phyloP scores from a whole-genome alignment of 2,113 vertebrate genomes.

The Genyomyrus donnyi region DNA sequence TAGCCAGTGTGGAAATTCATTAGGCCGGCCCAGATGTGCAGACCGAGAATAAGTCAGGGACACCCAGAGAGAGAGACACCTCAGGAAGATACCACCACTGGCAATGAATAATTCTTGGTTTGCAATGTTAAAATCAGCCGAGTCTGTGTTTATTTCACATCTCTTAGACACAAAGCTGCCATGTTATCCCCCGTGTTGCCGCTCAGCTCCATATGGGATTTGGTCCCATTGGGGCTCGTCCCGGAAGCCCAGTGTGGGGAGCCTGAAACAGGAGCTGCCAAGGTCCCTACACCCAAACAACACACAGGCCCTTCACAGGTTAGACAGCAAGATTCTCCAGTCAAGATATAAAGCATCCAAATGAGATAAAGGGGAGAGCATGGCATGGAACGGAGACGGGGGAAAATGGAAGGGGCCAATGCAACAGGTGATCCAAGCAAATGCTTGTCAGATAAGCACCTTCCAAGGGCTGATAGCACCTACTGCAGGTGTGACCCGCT shows the following conservation, averaged over 20 bases:
- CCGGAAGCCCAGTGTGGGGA: background rate
- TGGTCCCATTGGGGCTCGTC: background rate
- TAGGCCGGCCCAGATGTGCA: background rate
- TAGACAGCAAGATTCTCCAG: background rate
- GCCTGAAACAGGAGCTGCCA: background rate
- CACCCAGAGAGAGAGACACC: background rate
- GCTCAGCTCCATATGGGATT: background rate
- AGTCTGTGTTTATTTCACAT: background rate
- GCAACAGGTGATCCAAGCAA: background rate
- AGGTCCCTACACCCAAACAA: background rate
- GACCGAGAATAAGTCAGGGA: background rate
- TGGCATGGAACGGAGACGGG: background rate
- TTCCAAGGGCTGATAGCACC: background rate
- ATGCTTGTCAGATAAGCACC: background rate
- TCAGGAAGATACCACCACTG: background rate
- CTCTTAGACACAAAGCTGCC: background rate
- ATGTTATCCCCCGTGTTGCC: background rate
- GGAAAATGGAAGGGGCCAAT: background rate
- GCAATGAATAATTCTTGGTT: background rate
- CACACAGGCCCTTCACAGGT: background rate
- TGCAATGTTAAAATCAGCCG: background rate
- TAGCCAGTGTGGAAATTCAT: slow-evolving; percentile 5
- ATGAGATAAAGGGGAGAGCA: background rate
- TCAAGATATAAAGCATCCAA: background rate
- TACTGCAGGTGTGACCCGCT: background rate